phyloP scores from a whole-genome alignment of 2,113 vertebrate species.

The Entomyzon cyanotis region DNA sequence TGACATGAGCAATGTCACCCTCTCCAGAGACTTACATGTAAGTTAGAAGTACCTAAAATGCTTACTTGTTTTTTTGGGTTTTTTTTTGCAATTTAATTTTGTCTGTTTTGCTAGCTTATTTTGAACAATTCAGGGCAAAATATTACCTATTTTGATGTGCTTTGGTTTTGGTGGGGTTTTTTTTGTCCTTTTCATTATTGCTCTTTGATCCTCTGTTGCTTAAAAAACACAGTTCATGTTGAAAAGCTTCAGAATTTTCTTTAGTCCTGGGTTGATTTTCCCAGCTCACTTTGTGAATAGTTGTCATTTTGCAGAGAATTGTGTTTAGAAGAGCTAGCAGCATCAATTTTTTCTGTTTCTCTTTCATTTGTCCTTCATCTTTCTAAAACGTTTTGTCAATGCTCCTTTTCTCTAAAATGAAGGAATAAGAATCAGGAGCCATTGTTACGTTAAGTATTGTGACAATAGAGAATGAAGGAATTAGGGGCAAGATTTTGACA shows the following conservation, averaged over 20 bases:
- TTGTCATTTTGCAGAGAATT: not conserved
- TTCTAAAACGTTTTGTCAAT: not conserved
- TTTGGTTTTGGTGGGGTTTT: not conserved
- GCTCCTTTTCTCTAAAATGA: not conserved
- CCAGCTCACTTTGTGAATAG: not conserved
- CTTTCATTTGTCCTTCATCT: not conserved
- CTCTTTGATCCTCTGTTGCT: not conserved
- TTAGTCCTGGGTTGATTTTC: not conserved
- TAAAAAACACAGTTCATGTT: not conserved
- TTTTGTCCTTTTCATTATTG: not conserved
- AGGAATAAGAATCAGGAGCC: not conserved
- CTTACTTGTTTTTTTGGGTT: not conserved
- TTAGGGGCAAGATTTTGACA: not conserved
- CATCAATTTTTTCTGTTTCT: not conserved
- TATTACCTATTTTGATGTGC: not conserved
- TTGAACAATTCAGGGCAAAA: not conserved
- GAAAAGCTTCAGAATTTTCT: not conserved
- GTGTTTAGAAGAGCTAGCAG: not conserved
- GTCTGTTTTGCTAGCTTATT: not conserved
- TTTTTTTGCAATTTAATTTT: not conserved
- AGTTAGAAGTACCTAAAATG: conserved; percentile 55
- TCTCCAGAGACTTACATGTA: conserved; percentile 92
- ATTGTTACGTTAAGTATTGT: not conserved
- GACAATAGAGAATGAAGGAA: not conserved
- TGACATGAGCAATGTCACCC: conserved; percentile 96